Conservation (phyloP, 2,888 invertebrate genomes). For the Mimumesa dahlbomi region DNA sequence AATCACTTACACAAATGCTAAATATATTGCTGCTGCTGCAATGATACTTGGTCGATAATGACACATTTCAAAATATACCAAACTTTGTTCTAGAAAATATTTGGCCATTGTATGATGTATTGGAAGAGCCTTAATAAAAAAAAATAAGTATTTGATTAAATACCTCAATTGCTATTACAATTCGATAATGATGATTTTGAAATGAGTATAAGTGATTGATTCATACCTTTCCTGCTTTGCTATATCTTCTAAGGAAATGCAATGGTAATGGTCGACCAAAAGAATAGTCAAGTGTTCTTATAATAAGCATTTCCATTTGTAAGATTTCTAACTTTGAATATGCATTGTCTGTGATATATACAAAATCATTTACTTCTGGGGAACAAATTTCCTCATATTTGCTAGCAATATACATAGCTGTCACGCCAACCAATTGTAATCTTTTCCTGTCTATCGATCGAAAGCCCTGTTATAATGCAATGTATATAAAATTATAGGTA, state of each 20-base stretch:
- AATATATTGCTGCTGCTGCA: slow-evolving; percentile 90
- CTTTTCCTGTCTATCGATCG: slow-evolving; percentile 85
- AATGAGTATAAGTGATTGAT: too few species aligned
- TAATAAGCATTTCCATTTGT: slow-evolving; percentile 90
- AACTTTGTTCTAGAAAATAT: slow-evolving; percentile 92
- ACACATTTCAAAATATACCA: slow-evolving; percentile 90
- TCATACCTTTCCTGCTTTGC: slow-evolving; percentile 81
- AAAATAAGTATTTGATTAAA: too few species aligned
- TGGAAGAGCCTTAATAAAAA: slow-evolving; percentile 83
- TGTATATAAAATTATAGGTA: slow-evolving; percentile 13
- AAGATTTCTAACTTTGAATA: slow-evolving; percentile 90
- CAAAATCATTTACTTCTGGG: slow-evolving; percentile 93
- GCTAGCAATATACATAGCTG: slow-evolving; percentile 93
- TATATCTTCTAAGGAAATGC: slow-evolving; percentile 92
- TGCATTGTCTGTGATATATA: slow-evolving; percentile 94
- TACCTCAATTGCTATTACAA: too few species aligned
- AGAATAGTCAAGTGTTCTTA: slow-evolving; percentile 88
- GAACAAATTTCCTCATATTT: slow-evolving; percentile 98
- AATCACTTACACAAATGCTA: slow-evolving; percentile 84
- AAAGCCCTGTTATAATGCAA: slow-evolving; percentile 81
- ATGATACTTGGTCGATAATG: slow-evolving; percentile 91
- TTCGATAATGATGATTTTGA: background rate
- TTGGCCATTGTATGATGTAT: slow-evolving; percentile 91
- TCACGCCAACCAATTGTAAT: slow-evolving; percentile 93
- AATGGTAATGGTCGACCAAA: slow-evolving; percentile 93